These are phyloP conservation scores for Erinaceus europaeus DNA, from an alignment of 2,113 vertebrate genomes.

Conservation along the genomic window DNA sequence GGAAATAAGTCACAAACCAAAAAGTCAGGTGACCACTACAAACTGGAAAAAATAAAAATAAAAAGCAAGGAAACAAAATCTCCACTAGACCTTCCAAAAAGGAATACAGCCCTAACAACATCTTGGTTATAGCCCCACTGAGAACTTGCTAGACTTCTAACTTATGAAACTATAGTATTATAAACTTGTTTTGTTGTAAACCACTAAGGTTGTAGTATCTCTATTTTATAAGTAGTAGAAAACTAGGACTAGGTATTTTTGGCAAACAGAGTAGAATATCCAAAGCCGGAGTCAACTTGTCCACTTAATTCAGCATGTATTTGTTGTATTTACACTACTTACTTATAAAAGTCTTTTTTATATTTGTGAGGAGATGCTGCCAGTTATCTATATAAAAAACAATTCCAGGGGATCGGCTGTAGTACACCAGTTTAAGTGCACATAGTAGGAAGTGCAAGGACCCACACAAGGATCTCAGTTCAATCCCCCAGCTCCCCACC, in stretches of 20 bases:
- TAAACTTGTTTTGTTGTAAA: neutral
- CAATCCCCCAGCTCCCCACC: too few species aligned
- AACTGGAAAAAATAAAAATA: neutral
- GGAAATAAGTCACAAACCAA: neutral
- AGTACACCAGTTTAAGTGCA: too few species aligned
- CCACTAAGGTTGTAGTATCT: neutral
- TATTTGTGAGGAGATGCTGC: neutral
- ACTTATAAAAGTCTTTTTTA: neutral
- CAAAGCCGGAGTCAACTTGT: neutral
- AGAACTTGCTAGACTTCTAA: neutral
- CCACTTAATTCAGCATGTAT: neutral
- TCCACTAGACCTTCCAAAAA: neutral
- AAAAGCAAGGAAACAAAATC: neutral
- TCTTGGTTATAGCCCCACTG: neutral
- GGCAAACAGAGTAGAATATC: neutral
- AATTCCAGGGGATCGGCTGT: too few species aligned
- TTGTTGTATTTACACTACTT: neutral
- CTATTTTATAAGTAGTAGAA: neutral
- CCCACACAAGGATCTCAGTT: too few species aligned
- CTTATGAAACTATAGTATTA: neutral
- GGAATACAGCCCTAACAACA: neutral
- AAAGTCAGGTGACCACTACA: neutral
- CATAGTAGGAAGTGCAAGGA: too few species aligned
- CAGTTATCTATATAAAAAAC: neutral
- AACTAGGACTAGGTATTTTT: neutral